A percentile compares a stretch with the other conserved stretches of the same genome.
These are phyloP conservation scores for Quadroppia sp. DNA, from an alignment of 2,888 invertebrate species.

Conservation along the genomic window DNA sequence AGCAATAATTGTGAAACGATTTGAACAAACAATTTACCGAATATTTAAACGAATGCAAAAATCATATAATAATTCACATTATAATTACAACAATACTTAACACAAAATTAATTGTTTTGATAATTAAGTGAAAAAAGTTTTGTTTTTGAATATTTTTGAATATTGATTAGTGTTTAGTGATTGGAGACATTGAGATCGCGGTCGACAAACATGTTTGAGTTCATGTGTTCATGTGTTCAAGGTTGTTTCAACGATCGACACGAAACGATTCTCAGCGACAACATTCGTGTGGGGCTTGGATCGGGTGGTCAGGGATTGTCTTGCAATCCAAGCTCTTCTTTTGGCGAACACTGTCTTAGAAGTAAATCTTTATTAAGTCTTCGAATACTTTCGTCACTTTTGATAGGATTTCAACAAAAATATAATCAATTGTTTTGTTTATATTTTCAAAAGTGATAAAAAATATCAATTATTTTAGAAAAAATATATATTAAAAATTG, in stretches of 20 bases:
- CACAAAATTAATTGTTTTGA: too few relatives aligned
- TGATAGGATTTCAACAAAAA: too few relatives aligned
- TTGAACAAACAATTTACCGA: neutral
- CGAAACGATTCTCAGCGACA: slow-evolving; percentile 23
- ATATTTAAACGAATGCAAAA: neutral
- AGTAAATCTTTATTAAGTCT: neutral
- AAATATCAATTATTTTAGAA: too few relatives aligned
- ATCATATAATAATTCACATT: neutral
- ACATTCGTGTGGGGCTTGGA: neutral
- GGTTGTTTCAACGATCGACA: slow-evolving; percentile 31
- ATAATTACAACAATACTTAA: too few relatives aligned
- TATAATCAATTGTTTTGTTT: too few relatives aligned
- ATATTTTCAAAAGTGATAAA: too few relatives aligned
- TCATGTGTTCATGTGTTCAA: too few relatives aligned
- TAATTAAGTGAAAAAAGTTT: neutral
- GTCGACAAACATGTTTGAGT: slow-evolving; percentile 31
- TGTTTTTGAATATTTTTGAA: neutral
- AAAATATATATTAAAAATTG: too few relatives aligned
- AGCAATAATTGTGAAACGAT: neutral
- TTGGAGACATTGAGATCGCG: slow-evolving; percentile 21
- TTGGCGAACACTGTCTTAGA: neutral
- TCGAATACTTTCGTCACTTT: too few relatives aligned
- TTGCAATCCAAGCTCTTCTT: too few relatives aligned
- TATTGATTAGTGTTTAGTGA: neutral
- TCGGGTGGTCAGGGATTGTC: too few relatives aligned